Percentiles rank a stretch among this genome's conserved stretches.
These are phyloP conservation scores for Drusus annulatus DNA, from an alignment of 1,140 invertebrate genomes.

Conservation along the genomic window DNA sequence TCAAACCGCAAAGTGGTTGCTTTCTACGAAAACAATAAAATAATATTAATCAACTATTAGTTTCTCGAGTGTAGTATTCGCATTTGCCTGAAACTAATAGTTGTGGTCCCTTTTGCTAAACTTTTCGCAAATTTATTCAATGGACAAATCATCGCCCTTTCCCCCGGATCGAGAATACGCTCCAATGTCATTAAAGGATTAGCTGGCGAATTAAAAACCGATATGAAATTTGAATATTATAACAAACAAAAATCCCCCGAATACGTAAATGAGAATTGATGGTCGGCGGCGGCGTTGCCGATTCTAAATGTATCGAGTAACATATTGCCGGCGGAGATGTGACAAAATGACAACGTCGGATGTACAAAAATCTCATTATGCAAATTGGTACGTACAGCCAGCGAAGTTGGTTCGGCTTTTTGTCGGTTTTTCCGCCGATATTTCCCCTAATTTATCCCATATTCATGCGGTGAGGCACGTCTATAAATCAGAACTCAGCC, in stretches of 20 bases:
- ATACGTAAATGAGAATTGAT: constrained; percentile 36
- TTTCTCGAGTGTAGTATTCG: no score
- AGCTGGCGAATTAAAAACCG: constrained; percentile 22
- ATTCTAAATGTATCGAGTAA: constrained; percentile 34
- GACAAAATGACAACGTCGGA: constrained; percentile 32
- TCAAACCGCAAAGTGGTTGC: no score
- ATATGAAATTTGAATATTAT: constrained; percentile 33
- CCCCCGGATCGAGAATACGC: neutral
- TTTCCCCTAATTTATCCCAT: constrained; percentile 29
- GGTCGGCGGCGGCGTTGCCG: constrained; percentile 32
- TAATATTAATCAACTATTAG: no score
- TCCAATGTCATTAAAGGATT: constrained; percentile 27
- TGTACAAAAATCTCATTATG: constrained; percentile 40
- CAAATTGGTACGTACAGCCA: constrained; percentile 4
- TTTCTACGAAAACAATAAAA: no score
- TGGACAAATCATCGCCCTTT: neutral
- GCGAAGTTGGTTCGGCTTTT: neutral
- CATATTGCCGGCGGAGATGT: constrained; percentile 26
- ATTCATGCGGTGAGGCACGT: constrained; percentile 8
- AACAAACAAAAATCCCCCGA: neutral
- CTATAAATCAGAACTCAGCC: constrained; percentile 22
- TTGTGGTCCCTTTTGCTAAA: no score
- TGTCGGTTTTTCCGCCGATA: constrained; percentile 1
- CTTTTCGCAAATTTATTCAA: no score
- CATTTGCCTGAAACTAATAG: no score